Conservation (phyloP, 1,140 invertebrate genomes). For the Megalopta genalis region DNA sequence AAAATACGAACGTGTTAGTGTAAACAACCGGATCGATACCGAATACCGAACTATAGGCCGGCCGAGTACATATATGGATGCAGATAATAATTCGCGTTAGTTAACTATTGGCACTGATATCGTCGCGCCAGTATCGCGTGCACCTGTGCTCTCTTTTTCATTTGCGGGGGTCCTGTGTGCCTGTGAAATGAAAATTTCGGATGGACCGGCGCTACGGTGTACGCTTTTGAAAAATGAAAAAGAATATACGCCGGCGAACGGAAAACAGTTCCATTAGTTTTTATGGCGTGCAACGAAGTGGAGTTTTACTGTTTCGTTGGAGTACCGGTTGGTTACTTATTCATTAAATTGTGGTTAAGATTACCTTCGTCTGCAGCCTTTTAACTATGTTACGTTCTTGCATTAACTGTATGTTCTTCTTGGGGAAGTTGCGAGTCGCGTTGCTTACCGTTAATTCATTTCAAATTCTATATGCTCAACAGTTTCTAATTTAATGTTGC, state of each 20-base stretch:
- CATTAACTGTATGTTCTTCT: too few relatives aligned
- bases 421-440: too few relatives aligned
- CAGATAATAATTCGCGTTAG: constrained; percentile 18
- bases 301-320: background rate
- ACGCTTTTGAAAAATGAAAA: background rate
- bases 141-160: constrained; percentile 17
- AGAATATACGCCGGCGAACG: background rate
- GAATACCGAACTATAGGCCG: too few relatives aligned
- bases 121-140: background rate
- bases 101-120: constrained; percentile 16
- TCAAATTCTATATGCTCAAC: too few relatives aligned
- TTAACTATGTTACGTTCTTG: too few relatives aligned
- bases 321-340: background rate
- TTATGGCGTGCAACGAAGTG: too few relatives aligned
- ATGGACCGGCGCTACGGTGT: background rate
- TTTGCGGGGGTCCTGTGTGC: background rate
- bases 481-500: too few relatives aligned
- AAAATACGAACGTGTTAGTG: constrained; percentile 20
- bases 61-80: too few relatives aligned
- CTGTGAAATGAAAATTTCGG: constrained; percentile 14
- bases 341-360: too few relatives aligned
- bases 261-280: background rate
- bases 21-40: constrained; percentile 28
- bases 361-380: too few relatives aligned
- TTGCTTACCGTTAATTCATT: too few relatives aligned